Evolutionary conservation across 2,888 invertebrate genomes (phyloP), one percentile per base, ranked within the genome.

Genomic region (Cryptocephalus primarius): DNA sequence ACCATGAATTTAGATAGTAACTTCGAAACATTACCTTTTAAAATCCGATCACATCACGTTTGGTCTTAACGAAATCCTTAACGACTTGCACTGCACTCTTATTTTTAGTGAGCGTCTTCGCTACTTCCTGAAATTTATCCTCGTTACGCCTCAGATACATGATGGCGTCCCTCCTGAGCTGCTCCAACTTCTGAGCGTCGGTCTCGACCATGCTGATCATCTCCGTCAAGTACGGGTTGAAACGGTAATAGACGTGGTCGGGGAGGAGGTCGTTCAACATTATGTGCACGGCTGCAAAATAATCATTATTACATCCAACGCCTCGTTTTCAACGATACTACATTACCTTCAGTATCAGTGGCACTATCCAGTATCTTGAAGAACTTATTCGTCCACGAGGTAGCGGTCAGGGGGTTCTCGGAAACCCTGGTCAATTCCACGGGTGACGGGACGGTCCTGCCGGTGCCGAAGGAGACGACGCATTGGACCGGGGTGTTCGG

Each of bases 151-250:
- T 69, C 42, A 85, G 77, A 65, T 92, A 92, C 68, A 88, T 83
- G 39, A 75, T 69, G 0, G 88, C 83, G 68, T 91, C 91, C 11
- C 77, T 74, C 47, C 83, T 73, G 63, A 92, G 71, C 62, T 77
- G 78, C 46, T 76, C 74, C 40, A 90, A 69, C 63, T 84, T 84
- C 31, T 78, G 78, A 0, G 82, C 77, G 51, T 83, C 72, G 32
- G 83, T 83, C 69, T 91, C 91, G 60, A 87, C 87, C 77, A 93
- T 82, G 10, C 79, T 76, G 46, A 87, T 74, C 64, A 83, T 79
- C 63, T 85, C 82, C 46, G 84, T 82, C 48, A 92, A 72, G 58
- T 89, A 88, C 0, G 92, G 92, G 71, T 92, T 93, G 68, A 93
- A 83, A 8, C 92, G 78, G 68, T 77, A 92, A 70, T 92, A 91